Conservation (phyloP, 2,888 invertebrate genomes). For the Iphiclides podalirius region DNA sequence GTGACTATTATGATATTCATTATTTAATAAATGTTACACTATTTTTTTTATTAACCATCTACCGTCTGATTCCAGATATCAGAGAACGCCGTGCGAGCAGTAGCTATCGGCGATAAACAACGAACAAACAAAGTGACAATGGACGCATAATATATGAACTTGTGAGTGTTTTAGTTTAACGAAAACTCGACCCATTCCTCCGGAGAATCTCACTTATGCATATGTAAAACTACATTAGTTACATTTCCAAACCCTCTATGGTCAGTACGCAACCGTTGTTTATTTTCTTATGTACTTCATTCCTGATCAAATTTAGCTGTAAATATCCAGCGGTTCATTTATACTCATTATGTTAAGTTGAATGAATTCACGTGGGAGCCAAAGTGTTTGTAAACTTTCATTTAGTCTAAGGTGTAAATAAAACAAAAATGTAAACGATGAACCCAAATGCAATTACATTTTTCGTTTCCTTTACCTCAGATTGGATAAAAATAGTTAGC, state of each 20-base stretch:
- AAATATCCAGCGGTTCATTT: conserved; percentile 43
- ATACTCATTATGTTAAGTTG: conserved; percentile 64
- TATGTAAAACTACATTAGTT: conserved; percentile 52
- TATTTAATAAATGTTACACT: background rate
- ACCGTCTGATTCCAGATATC: conserved; percentile 61
- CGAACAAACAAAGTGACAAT: conserved; percentile 67
- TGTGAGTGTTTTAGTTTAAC: conserved; percentile 58
- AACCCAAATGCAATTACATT: conserved; percentile 55
- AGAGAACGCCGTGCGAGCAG: conserved; percentile 71
- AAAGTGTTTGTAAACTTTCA: conserved; percentile 60
- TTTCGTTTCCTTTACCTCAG: conserved; percentile 67
- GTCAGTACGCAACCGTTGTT: conserved; percentile 49
- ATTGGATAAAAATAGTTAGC: conserved; percentile 33
- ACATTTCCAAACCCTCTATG: conserved; percentile 34
- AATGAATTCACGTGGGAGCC: conserved; percentile 57
- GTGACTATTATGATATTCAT: too few relatives aligned
- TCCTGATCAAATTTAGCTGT: conserved; percentile 21
- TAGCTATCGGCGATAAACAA: conserved; percentile 67
- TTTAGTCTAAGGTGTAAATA: conserved; percentile 61
- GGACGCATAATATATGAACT: conserved; percentile 51
- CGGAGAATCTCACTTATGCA: conserved; percentile 56
- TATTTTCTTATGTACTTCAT: conserved; percentile 43
- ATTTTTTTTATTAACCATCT: background rate
- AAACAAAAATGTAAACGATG: conserved; percentile 52
- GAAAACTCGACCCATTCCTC: conserved; percentile 46